These are phyloP conservation scores for Mustela nigripes DNA, from an alignment of 2,113 vertebrate genomes.

Conservation along the genomic window DNA sequence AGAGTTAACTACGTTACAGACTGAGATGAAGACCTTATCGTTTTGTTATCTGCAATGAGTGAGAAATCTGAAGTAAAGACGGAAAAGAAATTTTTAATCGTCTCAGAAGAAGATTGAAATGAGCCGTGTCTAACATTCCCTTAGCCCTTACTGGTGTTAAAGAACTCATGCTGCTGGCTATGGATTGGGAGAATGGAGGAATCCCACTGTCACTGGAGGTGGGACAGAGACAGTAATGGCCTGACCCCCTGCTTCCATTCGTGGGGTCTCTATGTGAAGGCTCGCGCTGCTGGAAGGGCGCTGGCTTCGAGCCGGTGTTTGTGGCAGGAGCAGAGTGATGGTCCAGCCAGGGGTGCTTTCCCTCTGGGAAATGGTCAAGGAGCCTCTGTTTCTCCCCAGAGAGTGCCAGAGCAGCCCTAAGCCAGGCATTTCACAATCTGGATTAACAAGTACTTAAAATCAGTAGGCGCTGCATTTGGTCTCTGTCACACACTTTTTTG, in stretches of 20 bases:
- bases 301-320: no score
- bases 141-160: background rate
- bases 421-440: no score
- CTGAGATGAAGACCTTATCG: background rate
- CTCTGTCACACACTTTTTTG: no score
- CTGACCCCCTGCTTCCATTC: background rate
- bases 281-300: no score
- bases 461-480: no score
- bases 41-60: background rate
- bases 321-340: no score
- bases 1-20: background rate
- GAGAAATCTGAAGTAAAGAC: background rate
- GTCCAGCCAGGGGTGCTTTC: no score
- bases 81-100: background rate
- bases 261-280: background rate
- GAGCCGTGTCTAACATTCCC: background rate
- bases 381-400: no score
- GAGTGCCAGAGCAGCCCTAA: no score
- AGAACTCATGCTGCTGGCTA: no score
- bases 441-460: no score
- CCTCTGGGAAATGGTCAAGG: no score
- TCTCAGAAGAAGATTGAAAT: background rate
- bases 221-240: background rate
- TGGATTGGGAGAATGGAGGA: background rate
- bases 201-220: background rate